These are phyloP conservation scores for Aurelia sp. DNA, from an alignment of 30 jellyfish, hydroid and myxozoan genomes.

Conservation along the genomic window DNA sequence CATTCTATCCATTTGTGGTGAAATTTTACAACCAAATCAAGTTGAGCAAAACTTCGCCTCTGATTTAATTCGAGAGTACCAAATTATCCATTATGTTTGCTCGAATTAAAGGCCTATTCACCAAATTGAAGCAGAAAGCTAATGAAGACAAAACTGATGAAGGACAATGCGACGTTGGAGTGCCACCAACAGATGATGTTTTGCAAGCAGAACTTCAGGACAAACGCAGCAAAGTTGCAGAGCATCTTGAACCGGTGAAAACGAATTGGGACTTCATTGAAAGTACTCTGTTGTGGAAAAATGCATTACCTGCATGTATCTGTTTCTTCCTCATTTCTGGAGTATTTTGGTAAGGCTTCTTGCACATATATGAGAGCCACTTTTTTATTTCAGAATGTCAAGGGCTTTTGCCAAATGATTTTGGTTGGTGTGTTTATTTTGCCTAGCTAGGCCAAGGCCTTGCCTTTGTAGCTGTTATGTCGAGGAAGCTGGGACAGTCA, in stretches of 20 bases:
- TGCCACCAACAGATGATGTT: slow-evolving; percentile 45
- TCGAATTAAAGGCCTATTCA: slow-evolving; percentile 18
- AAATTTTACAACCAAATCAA: no score
- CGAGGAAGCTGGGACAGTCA: no score
- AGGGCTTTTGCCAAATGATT: no score
- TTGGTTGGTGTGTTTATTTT: no score
- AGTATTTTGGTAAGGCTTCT: slow-evolving; percentile 41
- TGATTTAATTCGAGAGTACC: background rate
- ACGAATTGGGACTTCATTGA: slow-evolving; percentile 63
- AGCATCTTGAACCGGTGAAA: slow-evolving; percentile 61
- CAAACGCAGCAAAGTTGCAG: slow-evolving; percentile 52
- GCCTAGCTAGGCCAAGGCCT: no score
- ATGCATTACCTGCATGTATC: slow-evolving; percentile 58
- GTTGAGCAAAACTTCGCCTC: no score
- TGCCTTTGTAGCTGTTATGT: no score
- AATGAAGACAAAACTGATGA: slow-evolving; percentile 16
- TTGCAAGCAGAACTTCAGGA: slow-evolving; percentile 31
- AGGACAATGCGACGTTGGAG: slow-evolving; percentile 10
- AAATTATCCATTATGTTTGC: slow-evolving; percentile 4
- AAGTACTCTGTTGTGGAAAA: slow-evolving; percentile 60
- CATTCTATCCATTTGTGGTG: slow-evolving; percentile 14
- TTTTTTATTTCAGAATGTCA: no score
- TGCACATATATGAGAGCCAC: no score
- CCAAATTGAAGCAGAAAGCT: slow-evolving; percentile 5
- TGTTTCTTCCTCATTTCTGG: slow-evolving; percentile 71